Base-by-base conservation (phyloP, 2,797 vertebrate species). In the Myotis myotis region DNA sequence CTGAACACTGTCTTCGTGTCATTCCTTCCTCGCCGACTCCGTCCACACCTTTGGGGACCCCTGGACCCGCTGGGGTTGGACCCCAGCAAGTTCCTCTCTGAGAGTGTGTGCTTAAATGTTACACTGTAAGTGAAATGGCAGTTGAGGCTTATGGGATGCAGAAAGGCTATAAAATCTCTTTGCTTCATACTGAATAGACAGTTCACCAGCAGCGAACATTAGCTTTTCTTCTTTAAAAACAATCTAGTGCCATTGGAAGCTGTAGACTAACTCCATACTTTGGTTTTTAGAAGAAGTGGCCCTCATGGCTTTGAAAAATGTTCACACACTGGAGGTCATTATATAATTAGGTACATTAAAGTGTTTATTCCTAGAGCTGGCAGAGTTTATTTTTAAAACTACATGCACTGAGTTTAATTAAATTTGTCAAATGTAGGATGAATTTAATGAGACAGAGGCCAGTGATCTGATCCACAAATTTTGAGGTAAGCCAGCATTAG, bases 341-440 rank as follows among this genome's bases (percentile, higher is more conserved):
- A 25, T 23, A 20, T 38, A 84, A 71, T 89, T 64, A 66, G 28
- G 30, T 51, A 44, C 62, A 74, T 20, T 94, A 15, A 5, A 79
- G 53, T 30, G 44, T 81, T 94, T 90, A 92, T 89, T 10, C 44
- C n/a, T 95, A 84, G 70, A 57, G 4, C 12, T 95, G 91, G 72
- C 0, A 0, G 57, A 97, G n/a, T 71, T 96, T 25, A 90, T 44
- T 64, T 62, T 89, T 8, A 5, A 70, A 60, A 62, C 84, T 7
- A 60, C 6, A 55, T 25, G 11, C 68, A 12, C 30, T 86, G 57
- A 70, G 82, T 95, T 96, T 85, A 95, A 97, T 96, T 47, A 64
- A 57, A 94, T 70, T 36, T 72, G 74, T 84, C 55, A 88, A 83
- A 84, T 30, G 33, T 36, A 53, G 17, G 33, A 89, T 84, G 60